Percentiles rank a stretch among this genome's conserved stretches.
These are phyloP conservation scores for Coregonus ussuriensis DNA, from an alignment of 2,797 vertebrate species.

Conservation along the genomic window DNA sequence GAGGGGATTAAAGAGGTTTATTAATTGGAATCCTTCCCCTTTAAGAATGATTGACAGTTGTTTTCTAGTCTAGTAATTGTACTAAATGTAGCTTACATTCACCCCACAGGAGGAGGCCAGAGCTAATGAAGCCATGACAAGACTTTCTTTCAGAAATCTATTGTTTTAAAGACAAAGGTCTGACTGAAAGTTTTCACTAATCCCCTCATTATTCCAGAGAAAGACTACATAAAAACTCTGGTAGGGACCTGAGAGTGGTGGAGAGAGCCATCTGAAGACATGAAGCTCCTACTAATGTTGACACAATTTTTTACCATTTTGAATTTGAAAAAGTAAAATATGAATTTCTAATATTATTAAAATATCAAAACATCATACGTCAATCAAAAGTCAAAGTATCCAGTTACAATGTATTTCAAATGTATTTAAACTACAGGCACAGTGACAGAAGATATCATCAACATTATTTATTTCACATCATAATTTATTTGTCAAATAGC, in stretches of 20 bases:
- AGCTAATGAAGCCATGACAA: conserved; percentile 66
- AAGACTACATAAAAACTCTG: conserved; percentile 19
- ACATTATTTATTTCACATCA: too few species aligned
- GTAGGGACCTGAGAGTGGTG: conserved; percentile 36
- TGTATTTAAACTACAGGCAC: too few species aligned
- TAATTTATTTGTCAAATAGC: too few species aligned
- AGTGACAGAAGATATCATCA: too few species aligned
- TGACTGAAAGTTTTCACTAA: conserved; percentile 57
- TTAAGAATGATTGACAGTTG: conserved; percentile 91
- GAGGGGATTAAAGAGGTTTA: conserved; percentile 76
- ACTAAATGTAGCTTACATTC: conserved; percentile 80
- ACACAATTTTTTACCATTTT: conserved; percentile 1
- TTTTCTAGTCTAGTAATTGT: conserved; percentile 85
- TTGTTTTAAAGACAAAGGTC: conserved; percentile 71
- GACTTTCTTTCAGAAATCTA: conserved; percentile 70
- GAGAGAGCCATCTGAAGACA: conserved; percentile 54
- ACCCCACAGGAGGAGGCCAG: conserved; percentile 61
- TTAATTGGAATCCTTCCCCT: conserved; percentile 84
- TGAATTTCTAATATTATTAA: too few species aligned
- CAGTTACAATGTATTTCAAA: too few species aligned
- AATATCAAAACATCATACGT: too few species aligned
- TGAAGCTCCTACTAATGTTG: not conserved
- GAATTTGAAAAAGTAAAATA: not conserved
- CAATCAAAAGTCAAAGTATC: too few species aligned
- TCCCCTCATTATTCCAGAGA: conserved; percentile 36